These are phyloP conservation scores for Dynastes hyllus DNA, from an alignment of 2,888 invertebrate species.

Conservation along the genomic window DNA sequence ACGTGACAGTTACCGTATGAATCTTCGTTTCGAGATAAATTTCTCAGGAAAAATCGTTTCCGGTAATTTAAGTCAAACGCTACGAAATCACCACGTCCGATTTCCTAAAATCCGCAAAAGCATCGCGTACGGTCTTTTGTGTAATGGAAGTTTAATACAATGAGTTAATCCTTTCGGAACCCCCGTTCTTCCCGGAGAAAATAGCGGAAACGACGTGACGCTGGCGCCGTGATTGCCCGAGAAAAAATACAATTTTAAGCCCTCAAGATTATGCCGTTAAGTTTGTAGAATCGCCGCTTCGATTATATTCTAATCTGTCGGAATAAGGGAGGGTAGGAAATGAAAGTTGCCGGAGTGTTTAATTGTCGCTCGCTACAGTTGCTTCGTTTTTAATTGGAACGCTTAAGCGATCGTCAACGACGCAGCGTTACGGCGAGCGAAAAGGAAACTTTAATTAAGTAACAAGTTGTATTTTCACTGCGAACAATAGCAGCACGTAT, in stretches of 20 bases:
- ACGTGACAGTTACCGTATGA: slow-evolving; percentile 11
- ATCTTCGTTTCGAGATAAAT: slow-evolving; percentile 19
- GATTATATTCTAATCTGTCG: slow-evolving; percentile 53
- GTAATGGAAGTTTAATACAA: slow-evolving; percentile 51
- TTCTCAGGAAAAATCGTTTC: background rate
- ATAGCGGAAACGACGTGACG: slow-evolving; percentile 23
- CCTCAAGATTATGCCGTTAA: slow-evolving; percentile 49
- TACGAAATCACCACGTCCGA: slow-evolving; percentile 11
- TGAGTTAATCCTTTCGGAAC: slow-evolving; percentile 51
- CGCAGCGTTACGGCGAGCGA: background rate
- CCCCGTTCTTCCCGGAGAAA: slow-evolving; percentile 35
- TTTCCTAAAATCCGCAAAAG: slow-evolving; percentile 40
- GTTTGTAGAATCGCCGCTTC: slow-evolving; percentile 50
- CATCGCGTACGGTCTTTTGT: slow-evolving; percentile 43
- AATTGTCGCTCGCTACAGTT: slow-evolving; percentile 43
- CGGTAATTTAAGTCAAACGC: background rate
- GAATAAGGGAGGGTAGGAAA: slow-evolving; percentile 39
- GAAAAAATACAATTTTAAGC: slow-evolving; percentile 49
- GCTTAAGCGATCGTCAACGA: slow-evolving; percentile 35
- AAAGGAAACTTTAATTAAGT: slow-evolving; percentile 52
- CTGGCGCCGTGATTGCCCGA: slow-evolving; percentile 20
- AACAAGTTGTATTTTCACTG: slow-evolving; percentile 43
- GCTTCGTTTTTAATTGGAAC: slow-evolving; percentile 44
- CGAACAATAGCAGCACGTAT: slow-evolving; percentile 15
- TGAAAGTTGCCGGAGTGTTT: slow-evolving; percentile 46